These are phyloP conservation scores for Nyctalus aviator DNA, from an alignment of 2,797 vertebrate species.

Conservation along the genomic window DNA sequence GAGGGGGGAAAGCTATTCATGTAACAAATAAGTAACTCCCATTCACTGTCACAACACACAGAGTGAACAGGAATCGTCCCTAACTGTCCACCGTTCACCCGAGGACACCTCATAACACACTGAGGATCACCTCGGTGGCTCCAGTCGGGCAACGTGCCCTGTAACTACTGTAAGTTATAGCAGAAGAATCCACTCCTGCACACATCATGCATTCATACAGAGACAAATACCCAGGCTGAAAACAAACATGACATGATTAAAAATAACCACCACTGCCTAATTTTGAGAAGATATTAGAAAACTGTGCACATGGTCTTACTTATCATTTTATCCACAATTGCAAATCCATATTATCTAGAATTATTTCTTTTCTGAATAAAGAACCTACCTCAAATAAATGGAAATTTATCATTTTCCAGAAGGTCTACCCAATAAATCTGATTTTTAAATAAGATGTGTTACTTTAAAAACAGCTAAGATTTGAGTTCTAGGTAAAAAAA, in stretches of 20 bases:
- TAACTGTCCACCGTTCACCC: neutral
- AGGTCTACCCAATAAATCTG: constrained; percentile 44
- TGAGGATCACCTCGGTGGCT: neutral
- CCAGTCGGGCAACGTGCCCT: neutral
- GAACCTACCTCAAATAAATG: constrained; percentile 13
- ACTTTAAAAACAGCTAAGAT: constrained; percentile 77
- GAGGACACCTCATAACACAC: constrained; percentile 43
- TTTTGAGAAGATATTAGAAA: constrained; percentile 57
- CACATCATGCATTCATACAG: neutral
- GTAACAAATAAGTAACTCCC: constrained; percentile 33
- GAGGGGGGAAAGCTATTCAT: neutral
- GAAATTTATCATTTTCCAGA: constrained; percentile 67
- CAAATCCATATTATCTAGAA: neutral
- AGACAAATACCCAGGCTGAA: constrained; percentile 25
- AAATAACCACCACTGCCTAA: constrained; percentile 47
- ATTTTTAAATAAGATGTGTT: constrained; percentile 61
- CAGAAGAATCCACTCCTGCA: neutral
- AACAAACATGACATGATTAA: constrained; percentile 9
- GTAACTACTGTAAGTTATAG: neutral
- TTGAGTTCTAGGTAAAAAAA: constrained; percentile 79
- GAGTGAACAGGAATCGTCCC: neutral
- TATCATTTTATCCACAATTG: constrained; percentile 29
- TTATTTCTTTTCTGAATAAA: constrained; percentile 40
- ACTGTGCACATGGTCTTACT: neutral
- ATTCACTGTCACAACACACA: neutral